These are phyloP conservation scores for Istiophorus platypterus DNA, from an alignment of 2,113 vertebrate species.

Conservation along the genomic window DNA sequence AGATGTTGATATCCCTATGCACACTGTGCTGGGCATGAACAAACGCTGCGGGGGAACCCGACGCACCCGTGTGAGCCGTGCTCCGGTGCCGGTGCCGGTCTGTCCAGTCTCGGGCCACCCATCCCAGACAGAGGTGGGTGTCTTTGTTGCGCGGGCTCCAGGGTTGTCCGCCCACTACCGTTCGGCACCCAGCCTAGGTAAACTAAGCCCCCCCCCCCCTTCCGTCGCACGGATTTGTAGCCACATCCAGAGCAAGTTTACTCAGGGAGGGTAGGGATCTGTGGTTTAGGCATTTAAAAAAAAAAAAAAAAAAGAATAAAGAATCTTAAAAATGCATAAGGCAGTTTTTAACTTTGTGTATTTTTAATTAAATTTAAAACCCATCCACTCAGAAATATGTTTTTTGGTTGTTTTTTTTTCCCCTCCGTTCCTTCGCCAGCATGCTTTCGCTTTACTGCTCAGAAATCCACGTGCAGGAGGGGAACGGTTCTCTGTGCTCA, in stretches of 20 bases:
- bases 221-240: background rate
- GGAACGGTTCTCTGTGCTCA: background rate
- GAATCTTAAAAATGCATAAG: background rate
- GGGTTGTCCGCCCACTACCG: background rate
- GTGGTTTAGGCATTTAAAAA: background rate
- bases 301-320: background rate
- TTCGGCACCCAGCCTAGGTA: background rate
- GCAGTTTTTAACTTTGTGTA: too few relatives aligned
- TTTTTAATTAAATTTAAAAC: too few relatives aligned
- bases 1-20: conserved; percentile 2
- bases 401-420: too few relatives aligned
- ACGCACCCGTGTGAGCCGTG: background rate
- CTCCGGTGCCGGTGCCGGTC: background rate
- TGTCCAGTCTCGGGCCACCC: background rate
- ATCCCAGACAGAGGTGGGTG: background rate
- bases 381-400: too few relatives aligned
- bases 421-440: too few relatives aligned
- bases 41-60: background rate
- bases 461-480: too few relatives aligned
- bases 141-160: conserved; percentile 5
- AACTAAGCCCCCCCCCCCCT: background rate
- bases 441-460: too few relatives aligned
- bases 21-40: conserved; percentile 1
- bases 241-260: background rate
- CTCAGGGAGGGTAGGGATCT: background rate